Conservation (phyloP, 2,888 invertebrate genomes). For the Ectemnius lituratus region DNA sequence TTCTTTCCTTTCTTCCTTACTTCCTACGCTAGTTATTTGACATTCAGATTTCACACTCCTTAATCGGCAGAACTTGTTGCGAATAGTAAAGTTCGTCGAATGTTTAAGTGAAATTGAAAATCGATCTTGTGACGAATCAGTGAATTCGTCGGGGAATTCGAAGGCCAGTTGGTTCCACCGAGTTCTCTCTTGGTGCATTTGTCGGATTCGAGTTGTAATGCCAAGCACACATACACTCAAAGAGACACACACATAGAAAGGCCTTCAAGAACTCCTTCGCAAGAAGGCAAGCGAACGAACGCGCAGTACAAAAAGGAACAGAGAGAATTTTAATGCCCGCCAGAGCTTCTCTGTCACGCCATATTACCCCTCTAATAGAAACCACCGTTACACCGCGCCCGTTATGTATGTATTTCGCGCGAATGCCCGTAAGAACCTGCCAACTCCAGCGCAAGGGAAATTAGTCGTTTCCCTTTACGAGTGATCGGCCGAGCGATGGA, state of each 20-base stretch:
- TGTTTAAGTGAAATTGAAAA: too few species aligned
- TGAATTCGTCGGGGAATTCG: too few species aligned
- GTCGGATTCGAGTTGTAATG: conserved; percentile 33
- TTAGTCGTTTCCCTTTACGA: conserved; percentile 21
- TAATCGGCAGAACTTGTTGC: too few species aligned
- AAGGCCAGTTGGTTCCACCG: too few species aligned
- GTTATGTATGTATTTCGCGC: conserved; percentile 53
- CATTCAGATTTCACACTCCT: too few species aligned
- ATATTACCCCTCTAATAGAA: conserved; percentile 52
- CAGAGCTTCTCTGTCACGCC: conserved; percentile 55
- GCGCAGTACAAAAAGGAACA: conserved; percentile 32
- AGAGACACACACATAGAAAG: too few species aligned
- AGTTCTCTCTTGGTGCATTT: neutral
- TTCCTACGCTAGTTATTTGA: neutral
- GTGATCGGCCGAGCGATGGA: conserved; percentile 3
- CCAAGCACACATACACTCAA: conserved; percentile 12
- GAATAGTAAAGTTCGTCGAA: too few species aligned
- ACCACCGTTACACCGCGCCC: conserved; percentile 57
- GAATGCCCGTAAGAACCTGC: conserved; percentile 17
- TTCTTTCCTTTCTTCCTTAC: neutral
- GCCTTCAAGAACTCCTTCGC: neutral
- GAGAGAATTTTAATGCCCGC: conserved; percentile 47
- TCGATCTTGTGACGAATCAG: too few species aligned
- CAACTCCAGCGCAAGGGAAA: neutral
- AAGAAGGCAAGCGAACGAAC: too few species aligned